These are phyloP conservation scores for Catostylus mosaicus DNA, from an alignment of 30 jellyfish, hydroid and myxozoan genomes.

Conservation along the genomic window DNA sequence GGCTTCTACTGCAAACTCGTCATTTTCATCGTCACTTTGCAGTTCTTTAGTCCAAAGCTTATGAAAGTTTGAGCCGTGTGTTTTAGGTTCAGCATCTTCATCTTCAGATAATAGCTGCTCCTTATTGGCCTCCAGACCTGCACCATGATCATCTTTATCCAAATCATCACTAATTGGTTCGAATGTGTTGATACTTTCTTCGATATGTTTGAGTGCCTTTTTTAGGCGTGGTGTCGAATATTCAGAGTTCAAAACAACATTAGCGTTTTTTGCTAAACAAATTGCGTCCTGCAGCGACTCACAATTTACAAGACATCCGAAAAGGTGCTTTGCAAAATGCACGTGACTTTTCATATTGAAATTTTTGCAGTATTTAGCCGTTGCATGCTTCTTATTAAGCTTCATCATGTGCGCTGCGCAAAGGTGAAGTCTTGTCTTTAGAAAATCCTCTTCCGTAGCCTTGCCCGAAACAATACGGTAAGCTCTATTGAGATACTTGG, in stretches of 20 bases:
- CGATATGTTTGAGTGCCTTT: neutral
- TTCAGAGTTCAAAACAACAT: neutral
- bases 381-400: too few relatives aligned
- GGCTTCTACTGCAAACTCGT: neutral
- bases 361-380: too few relatives aligned
- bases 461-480: too few relatives aligned
- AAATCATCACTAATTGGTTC: neutral
- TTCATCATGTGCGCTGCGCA: too few relatives aligned
- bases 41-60: neutral
- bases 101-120: neutral
- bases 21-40: neutral
- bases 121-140: neutral
- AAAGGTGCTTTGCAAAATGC: too few relatives aligned
- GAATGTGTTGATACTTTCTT: neutral
- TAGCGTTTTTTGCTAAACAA: constrained; percentile 3
- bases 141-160: neutral
- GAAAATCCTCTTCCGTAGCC: too few relatives aligned
- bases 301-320: too few relatives aligned
- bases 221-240: neutral
- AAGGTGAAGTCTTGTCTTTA: too few relatives aligned
- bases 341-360: too few relatives aligned
- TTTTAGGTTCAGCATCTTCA: neutral
- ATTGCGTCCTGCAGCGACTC: neutral
- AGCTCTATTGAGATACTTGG: too few relatives aligned
- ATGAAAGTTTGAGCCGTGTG: neutral